Evolutionary conservation across 2,113 vertebrate species (phyloP), one percentile per base, ranked within the genome.

Genomic region (Dipodomys stephensi): DNA sequence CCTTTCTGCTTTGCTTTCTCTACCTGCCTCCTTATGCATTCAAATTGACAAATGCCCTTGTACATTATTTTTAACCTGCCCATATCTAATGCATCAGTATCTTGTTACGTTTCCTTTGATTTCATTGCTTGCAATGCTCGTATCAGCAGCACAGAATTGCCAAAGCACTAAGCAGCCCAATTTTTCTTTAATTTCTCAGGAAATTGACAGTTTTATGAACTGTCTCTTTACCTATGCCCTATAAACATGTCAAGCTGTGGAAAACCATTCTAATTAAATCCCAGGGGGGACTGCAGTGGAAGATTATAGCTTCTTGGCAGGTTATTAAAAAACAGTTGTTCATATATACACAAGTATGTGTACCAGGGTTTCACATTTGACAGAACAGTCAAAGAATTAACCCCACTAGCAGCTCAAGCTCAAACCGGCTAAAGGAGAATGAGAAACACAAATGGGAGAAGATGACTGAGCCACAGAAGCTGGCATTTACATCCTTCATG

Each of bases 171-270:
- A 98, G 97, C 97, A 98, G 98, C 96, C 98, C 98, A 98, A 98
- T 98, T 98, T 98, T 98, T 98, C 98, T 98, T 98, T 98, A 98
- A 98, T 98, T 98, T 98, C 97, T 98, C 97, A 97, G 98, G 97
- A 98, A 98, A 98, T 98, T 98, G 98, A 98, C 98, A 98, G 98
- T 98, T 98, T 98, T 98, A 98, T 98, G 98, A 98, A 98, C 98
- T 98, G 98, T 98, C 98, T 98, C 97, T 98, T 98, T 98, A 98
- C 98, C 98, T 98, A 98, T 98, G 98, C 98, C 98, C 98, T 97
- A 98, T 98, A 98, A 98, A 98, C 98, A 98, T 98, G 98, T 98
- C 98, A 98, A 97, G 93, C 98, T 98, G 97, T 98, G 97, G 98
- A 98, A 98, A 98, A 97, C 96, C 97, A 98, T 98, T 98, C 98